A percentile compares a stretch with the other conserved stretches of the same genome.
phyloP scores from a whole-genome alignment of 2,797 vertebrate species.

The Dicrostonyx torquatus region DNA sequence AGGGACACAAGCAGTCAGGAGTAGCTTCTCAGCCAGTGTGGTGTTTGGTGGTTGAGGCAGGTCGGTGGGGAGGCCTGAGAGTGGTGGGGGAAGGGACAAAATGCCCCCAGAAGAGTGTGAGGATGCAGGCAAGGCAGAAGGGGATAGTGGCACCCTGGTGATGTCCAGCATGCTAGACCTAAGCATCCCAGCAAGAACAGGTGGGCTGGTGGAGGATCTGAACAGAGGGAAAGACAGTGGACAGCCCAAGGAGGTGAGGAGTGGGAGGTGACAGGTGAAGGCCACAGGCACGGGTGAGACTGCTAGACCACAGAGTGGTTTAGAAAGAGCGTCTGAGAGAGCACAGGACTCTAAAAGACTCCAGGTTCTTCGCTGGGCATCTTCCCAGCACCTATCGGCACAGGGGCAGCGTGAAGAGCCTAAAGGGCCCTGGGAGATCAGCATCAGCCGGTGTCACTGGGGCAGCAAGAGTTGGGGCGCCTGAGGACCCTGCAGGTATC shows the following conservation, averaged over 20 bases:
- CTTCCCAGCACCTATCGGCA: background rate
- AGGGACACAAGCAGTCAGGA: rapidly evolving
- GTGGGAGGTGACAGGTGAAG: background rate
- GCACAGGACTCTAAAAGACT: background rate
- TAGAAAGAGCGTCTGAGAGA: background rate
- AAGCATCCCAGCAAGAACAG: too few species aligned
- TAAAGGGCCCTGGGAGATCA: too few species aligned
- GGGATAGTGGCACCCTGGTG: background rate
- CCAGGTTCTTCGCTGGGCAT: background rate
- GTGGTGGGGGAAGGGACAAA: background rate
- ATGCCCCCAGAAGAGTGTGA: background rate
- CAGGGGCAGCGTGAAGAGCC: background rate
- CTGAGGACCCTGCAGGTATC: rapidly evolving
- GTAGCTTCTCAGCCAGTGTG: background rate
- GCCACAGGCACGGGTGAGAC: background rate
- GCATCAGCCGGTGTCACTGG: rapidly evolving
- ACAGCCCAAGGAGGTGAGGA: background rate
- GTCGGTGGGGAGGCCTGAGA: background rate
- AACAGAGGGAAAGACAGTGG: background rate
- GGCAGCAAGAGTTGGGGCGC: rapidly evolving
- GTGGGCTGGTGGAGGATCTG: background rate
- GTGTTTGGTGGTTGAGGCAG: background rate
- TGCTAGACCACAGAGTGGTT: background rate
- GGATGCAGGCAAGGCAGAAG: background rate
- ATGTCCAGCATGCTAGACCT: background rate